Evolutionary conservation across 2,888 invertebrate genomes (phyloP), one percentile per base, ranked within the genome.

Genomic region (Tiphia femorata): DNA sequence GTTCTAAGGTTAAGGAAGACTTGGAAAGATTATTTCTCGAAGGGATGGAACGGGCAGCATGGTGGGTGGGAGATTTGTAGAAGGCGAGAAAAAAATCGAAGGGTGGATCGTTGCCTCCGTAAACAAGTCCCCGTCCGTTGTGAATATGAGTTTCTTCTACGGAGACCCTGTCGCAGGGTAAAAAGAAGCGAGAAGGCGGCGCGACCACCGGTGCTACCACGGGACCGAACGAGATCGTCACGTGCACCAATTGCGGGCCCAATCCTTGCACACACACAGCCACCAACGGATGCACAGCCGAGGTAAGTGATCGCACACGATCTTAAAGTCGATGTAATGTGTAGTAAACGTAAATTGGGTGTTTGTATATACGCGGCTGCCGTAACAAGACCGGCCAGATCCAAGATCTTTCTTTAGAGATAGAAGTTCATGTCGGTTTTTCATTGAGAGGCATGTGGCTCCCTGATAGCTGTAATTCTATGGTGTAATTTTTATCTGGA

Each of bases 191-290:
- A 73, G 93, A 94, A 78, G 89, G 91, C 49, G 76, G 77, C 61
- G 58, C 67, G 8, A 50, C 71, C 29, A 58, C 68, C 19, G 70
- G 75, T 44, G 64, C 58, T 38, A 50, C 60, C 17, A 87, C 89
- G 64, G 90, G 91, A 68, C 91, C 92, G 56, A 92, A 93, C 76
- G 94, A 95, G 84, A 89, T 95, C 75, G 92, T 94, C 58, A 89
- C 93, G 63, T 95, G 95, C 83, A 91, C 94, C 59, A 90, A 91
- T 70, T 95, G 95, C 83, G 89, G 89, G 73, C 91, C 92, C 42
- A 92, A 92, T 78, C 91, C 92, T 23, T 94, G 95, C 82, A 93
- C 94, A 53, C 95, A 95, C 84, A 91, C 94, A 53, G 89, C 92
- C 54, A 94, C 93, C 82, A 95, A 95, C 81, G 94, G 94, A 78